Conservation (phyloP, 2,797 vertebrate species). For the Sternarchorhynchus goeldii region DNA sequence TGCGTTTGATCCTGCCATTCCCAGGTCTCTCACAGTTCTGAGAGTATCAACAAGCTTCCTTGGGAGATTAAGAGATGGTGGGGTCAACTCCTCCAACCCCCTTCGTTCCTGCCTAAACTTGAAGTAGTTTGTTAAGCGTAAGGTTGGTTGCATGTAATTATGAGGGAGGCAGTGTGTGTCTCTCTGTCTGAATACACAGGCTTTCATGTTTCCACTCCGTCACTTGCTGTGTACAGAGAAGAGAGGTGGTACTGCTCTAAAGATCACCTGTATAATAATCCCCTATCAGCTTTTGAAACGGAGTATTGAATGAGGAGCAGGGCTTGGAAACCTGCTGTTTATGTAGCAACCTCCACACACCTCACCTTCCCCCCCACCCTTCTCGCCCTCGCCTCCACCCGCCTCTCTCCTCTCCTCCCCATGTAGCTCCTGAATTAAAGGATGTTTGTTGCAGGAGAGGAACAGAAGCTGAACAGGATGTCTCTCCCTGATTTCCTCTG, state of each 20-base stretch:
- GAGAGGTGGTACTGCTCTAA: slow-evolving; percentile 36
- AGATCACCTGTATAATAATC: slow-evolving; percentile 53
- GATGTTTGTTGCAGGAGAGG: slow-evolving; percentile 33
- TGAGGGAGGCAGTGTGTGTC: slow-evolving; percentile 23
- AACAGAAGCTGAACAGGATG: slow-evolving; percentile 29
- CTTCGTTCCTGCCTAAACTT: slow-evolving; percentile 36
- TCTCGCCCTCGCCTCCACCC: background rate
- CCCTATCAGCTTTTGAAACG: slow-evolving; percentile 49
- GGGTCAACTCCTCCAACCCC: background rate
- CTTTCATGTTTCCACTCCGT: slow-evolving; percentile 43
- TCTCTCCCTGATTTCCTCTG: slow-evolving; percentile 29
- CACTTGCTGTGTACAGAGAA: slow-evolving; percentile 25
- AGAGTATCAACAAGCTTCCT: slow-evolving; percentile 37
- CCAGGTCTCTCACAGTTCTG: background rate
- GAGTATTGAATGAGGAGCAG: slow-evolving; percentile 36
- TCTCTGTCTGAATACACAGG: slow-evolving; percentile 28
- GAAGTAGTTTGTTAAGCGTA: slow-evolving; percentile 45
- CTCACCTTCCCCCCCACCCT: background rate
- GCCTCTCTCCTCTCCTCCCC: background rate
- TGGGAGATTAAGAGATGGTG: slow-evolving; percentile 46
- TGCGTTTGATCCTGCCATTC: slow-evolving; percentile 1
- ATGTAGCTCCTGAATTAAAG: slow-evolving; percentile 8
- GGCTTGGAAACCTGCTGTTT: slow-evolving; percentile 29
- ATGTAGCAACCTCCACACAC: slow-evolving; percentile 12
- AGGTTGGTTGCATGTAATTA: slow-evolving; percentile 44